Percentiles rank a stretch among this genome's conserved stretches.
These are phyloP conservation scores for Chaetogeoica ovagalla DNA, from an alignment of 2,888 invertebrate species.

Conservation along the genomic window DNA sequence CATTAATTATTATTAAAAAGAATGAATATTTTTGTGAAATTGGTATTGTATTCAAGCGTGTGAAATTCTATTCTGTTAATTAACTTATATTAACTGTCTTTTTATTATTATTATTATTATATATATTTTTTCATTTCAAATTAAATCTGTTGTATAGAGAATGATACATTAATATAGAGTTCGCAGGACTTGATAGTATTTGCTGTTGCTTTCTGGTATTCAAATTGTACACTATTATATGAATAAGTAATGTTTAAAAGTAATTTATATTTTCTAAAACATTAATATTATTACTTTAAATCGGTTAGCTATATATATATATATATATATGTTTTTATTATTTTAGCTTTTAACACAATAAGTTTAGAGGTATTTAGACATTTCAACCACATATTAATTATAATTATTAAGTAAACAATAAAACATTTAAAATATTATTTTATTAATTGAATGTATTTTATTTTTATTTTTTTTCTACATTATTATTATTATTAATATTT, in stretches of 20 bases:
- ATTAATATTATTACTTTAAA: conserved; percentile 20
- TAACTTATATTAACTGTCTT: conserved; percentile 25
- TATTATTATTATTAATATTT: too few species aligned
- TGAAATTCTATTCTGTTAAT: conserved; percentile 37
- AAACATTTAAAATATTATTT: conserved; percentile 48
- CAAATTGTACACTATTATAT: conserved; percentile 34
- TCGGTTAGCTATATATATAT: too few species aligned
- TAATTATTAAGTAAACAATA: conserved; percentile 37
- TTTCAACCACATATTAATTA: conserved; percentile 21
- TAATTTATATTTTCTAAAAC: conserved; percentile 22
- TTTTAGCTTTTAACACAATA: background rate
- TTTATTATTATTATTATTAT: background rate
- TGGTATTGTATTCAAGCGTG: background rate
- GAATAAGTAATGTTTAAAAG: conserved; percentile 20
- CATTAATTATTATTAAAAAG: conserved; percentile 34
- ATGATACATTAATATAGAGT: conserved; percentile 23
- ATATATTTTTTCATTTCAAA: background rate
- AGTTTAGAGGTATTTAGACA: conserved; percentile 29
- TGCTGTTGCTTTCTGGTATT: conserved; percentile 23
- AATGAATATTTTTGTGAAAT: conserved; percentile 40
- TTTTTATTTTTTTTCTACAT: background rate
- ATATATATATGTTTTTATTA: too few species aligned
- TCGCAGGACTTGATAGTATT: conserved; percentile 2
- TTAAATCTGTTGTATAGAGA: conserved; percentile 5
- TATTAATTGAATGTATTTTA: conserved; percentile 24